Conservation (phyloP, 2,797 vertebrate species). For the Mormyrus proboscirostris region DNA sequence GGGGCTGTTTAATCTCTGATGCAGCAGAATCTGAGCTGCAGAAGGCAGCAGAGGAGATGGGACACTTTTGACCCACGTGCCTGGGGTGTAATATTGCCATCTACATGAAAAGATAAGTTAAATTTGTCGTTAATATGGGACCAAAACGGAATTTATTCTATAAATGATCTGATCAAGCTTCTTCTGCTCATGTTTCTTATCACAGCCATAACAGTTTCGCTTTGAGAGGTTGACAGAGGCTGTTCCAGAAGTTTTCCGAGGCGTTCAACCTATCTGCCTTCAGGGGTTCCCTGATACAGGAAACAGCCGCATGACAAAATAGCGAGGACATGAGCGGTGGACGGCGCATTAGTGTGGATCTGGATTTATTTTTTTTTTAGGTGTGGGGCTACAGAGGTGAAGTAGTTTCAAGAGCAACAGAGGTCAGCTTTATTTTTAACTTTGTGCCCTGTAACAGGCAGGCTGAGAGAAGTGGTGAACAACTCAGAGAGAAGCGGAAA, state of each 20-base stretch:
- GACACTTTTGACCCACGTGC: constrained; percentile 78
- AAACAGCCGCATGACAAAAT: constrained; percentile 18
- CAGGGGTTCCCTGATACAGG: background rate
- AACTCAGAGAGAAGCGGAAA: constrained; percentile 41
- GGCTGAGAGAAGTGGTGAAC: constrained; percentile 40
- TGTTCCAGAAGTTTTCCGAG: background rate
- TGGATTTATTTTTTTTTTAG: constrained; percentile 23
- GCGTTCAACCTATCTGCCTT: background rate
- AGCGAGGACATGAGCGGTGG: background rate
- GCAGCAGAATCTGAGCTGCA: constrained; percentile 76
- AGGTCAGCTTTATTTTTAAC: constrained; percentile 11
- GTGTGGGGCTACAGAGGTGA: constrained; percentile 31
- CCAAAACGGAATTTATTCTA: background rate
- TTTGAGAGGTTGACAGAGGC: constrained; percentile 11
- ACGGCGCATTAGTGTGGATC: constrained; percentile 6
- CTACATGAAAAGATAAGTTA: constrained; percentile 67
- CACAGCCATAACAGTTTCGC: background rate
- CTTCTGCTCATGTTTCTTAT: background rate
- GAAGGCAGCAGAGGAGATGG: constrained; percentile 73
- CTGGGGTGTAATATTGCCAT: constrained; percentile 70
- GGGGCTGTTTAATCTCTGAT: constrained; percentile 82
- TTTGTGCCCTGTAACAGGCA: constrained; percentile 6
- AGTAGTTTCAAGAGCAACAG: constrained; percentile 32
- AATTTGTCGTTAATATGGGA: constrained; percentile 39
- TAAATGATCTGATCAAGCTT: background rate